Evolutionary conservation across 2,797 vertebrate species (phyloP).

Genomic region (Cirrhinus mrigala): DNA sequence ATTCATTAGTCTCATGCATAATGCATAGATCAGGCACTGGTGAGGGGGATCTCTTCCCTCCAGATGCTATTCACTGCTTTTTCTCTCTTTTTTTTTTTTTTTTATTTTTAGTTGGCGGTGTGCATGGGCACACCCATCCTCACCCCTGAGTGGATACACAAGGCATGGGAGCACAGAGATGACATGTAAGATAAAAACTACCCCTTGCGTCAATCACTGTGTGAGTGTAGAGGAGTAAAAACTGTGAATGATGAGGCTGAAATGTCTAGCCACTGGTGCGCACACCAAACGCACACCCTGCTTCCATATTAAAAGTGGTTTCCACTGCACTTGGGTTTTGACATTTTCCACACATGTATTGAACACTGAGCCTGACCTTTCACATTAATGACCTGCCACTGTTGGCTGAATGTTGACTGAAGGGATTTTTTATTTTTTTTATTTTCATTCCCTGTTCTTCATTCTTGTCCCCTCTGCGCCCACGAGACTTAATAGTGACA

Average conservation of each 20-base stretch:
- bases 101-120: slow-evolving; percentile 85
- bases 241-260: slow-evolving; percentile 15
- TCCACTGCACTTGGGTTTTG: neutral
- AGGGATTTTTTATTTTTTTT: neutral
- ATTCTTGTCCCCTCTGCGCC: neutral
- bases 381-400: slow-evolving; percentile 32
- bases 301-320: slow-evolving; percentile 25
- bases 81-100: neutral
- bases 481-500: neutral
- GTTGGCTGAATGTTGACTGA: neutral
- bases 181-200: slow-evolving; percentile 83
- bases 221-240: slow-evolving; percentile 32
- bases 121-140: slow-evolving; percentile 95
- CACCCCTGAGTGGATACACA: slow-evolving; percentile 92
- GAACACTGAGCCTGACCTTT: slow-evolving; percentile 39
- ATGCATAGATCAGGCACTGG: slow-evolving; percentile 10
- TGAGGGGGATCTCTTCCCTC: neutral
- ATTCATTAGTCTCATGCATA: slow-evolving; percentile 44
- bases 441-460: neutral
- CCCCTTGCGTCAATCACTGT: neutral
- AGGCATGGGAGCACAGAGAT: slow-evolving; percentile 92
- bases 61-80: slow-evolving; percentile 12
- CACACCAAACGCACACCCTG: neutral
- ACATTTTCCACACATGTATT: slow-evolving; percentile 39
- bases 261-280: slow-evolving; percentile 10